Percentiles rank a stretch among this genome's conserved stretches.
Evolutionary conservation across 2,888 invertebrate genomes (phyloP).

Genomic region (Laspeyria flexula): DNA sequence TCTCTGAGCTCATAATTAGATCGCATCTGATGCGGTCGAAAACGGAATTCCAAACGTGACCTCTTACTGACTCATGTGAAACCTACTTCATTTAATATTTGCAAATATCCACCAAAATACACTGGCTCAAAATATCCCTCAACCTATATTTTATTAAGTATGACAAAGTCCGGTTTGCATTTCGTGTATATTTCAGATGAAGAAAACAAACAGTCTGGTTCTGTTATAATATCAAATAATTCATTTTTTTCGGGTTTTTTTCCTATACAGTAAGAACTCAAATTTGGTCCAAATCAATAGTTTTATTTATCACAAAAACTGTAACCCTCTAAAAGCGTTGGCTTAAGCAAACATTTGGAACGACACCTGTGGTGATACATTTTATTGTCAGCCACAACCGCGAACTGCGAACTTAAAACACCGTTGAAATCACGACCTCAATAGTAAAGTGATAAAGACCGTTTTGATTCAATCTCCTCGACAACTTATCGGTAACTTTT

Average conservation of each 20-base stretch:
- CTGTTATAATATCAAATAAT: no score
- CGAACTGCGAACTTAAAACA: not conserved
- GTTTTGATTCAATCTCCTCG: conserved; percentile 5
- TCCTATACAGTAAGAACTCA: not conserved
- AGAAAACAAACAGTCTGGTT: no score
- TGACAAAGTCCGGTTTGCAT: no score
- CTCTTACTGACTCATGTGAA: not conserved
- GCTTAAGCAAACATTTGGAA: conserved; percentile 4
- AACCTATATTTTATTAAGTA: no score
- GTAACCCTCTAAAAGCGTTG: not conserved
- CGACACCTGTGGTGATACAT: conserved; percentile 11
- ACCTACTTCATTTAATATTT: not conserved
- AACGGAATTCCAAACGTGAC: conserved; percentile 9
- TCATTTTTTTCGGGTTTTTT: no score
- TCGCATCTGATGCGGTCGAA: conserved; percentile 14
- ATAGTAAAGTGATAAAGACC: conserved; percentile 6
- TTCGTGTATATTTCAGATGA: no score
- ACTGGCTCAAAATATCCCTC: no score
- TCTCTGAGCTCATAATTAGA: conserved; percentile 31
- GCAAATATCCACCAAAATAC: no score
- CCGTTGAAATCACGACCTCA: conserved; percentile 2
- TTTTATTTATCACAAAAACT: not conserved
- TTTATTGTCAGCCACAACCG: conserved; percentile 1
- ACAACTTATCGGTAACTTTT: conserved; percentile 6
- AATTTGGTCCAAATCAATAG: not conserved